Evolutionary conservation across 2,888 invertebrate genomes (phyloP).

Genomic region (Elgonia sp.): DNA sequence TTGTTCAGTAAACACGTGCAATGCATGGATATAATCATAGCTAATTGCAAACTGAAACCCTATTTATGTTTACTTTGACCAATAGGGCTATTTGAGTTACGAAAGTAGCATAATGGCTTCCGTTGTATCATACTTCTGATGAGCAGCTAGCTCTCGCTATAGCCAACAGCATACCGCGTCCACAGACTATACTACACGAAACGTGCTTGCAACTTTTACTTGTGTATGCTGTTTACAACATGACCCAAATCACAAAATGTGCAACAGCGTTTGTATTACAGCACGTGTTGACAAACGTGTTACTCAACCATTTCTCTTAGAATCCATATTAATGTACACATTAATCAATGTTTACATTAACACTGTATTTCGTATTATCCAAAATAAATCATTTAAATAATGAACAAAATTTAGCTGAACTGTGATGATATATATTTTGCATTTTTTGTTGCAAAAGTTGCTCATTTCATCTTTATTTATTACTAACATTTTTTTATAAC

Average conservation of each 20-base stretch:
- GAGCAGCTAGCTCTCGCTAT: slow-evolving; percentile 22
- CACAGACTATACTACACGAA: slow-evolving; percentile 41
- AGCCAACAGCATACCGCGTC: slow-evolving; percentile 38
- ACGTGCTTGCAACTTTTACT: slow-evolving; percentile 58
- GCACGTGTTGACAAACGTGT: slow-evolving; percentile 58
- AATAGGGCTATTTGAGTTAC: slow-evolving; percentile 57
- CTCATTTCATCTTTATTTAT: too few species aligned
- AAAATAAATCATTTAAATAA: neutral
- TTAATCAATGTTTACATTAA: slow-evolving; percentile 28
- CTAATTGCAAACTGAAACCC: slow-evolving; percentile 49
- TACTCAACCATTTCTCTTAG: slow-evolving; percentile 20
- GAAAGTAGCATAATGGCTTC: slow-evolving; percentile 57
- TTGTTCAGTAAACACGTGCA: slow-evolving; percentile 48
- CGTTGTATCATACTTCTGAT: slow-evolving; percentile 46
- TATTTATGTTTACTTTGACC: slow-evolving; percentile 57
- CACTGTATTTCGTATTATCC: slow-evolving; percentile 10
- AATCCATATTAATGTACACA: slow-evolving; percentile 29
- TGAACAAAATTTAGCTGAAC: neutral
- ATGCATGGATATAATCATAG: slow-evolving; percentile 39
- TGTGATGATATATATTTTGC: too few species aligned
- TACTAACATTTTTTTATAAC: too few species aligned
- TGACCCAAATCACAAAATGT: slow-evolving; percentile 49
- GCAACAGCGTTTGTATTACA: slow-evolving; percentile 49
- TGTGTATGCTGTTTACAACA: slow-evolving; percentile 39
- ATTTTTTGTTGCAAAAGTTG: too few species aligned